Evolutionary conservation across 2,888 invertebrate species (phyloP), one percentile per base, ranked within the genome.

Genomic region (Cataglyphis altisquamis): DNA sequence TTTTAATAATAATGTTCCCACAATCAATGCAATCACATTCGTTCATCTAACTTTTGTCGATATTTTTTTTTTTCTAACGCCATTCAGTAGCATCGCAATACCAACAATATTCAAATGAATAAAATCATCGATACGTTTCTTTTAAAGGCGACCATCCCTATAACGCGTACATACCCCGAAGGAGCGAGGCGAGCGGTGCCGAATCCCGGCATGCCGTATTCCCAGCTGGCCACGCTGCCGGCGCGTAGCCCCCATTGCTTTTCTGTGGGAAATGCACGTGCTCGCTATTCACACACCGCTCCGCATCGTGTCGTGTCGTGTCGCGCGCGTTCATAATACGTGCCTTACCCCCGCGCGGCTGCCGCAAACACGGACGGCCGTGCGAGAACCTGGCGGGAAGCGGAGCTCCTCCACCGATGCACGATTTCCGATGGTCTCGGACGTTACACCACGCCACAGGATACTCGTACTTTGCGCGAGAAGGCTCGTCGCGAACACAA

Each of bases 241-340:
- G 41, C 72, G 75, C 83, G 77, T 86, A 93, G 91, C 91, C 92
- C 94, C 92, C 91, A 90, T 93, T 92, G 93, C 92, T 92, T 93
- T 94, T 93, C 94, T 94, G 94, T 94, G 94, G 94, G 94, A 94
- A 94, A 94, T 94, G 92, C 94, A 94, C 94, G 94, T 94, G 94
- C 92, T 93, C 91, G 89, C 92, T 93, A 94, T 94, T 94, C 90
- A 90, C 90, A 90, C 90, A 90, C 90, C 84, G 84, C 66, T 77
- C 83, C 83, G 64, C 75, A 66, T 25, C 66, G n/a, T 18, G 60
- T 25, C 64, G 48, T 25, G 64, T 77, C 77, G 84, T 39, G 72
- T 25, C 9, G 73, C 21, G 64, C 48, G 66, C 88, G 84, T 88
- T 88, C 80, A 89, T 87, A 89, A 89, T 88, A 85, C 80, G 70